phyloP scores from a whole-genome alignment of 2,888 invertebrate species.

The Drosophila nr. medialis region DNA sequence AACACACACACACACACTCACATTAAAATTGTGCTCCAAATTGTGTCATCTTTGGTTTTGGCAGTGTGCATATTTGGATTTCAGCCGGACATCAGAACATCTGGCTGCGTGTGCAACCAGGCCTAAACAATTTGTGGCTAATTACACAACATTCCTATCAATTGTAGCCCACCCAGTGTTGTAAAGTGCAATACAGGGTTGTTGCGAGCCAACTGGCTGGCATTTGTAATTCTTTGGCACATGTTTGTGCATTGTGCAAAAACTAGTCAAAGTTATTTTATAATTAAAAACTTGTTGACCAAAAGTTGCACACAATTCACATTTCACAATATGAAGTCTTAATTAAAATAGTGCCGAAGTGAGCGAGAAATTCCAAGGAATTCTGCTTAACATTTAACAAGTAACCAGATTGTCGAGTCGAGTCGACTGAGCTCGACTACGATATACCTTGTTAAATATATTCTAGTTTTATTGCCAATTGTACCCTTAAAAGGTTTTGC shows the following conservation, averaged over 20 bases:
- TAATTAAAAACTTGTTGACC: conserved; percentile 75
- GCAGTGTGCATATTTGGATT: conserved; percentile 72
- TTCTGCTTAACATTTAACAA: neutral
- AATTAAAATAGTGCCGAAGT: conserved; percentile 18
- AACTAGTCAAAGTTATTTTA: conserved; percentile 73
- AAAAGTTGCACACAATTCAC: conserved; percentile 10
- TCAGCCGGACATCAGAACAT: conserved; percentile 47
- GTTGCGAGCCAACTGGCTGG: conserved; percentile 26
- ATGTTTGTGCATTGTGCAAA: conserved; percentile 32
- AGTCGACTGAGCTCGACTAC: neutral
- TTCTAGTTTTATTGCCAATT: neutral
- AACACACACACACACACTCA: conserved; percentile 16
- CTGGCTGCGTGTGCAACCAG: conserved; percentile 68
- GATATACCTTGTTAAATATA: neutral
- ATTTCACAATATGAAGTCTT: conserved; percentile 11
- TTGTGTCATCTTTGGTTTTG: conserved; percentile 81
- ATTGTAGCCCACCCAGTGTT: conserved; percentile 52
- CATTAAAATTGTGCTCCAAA: conserved; percentile 47
- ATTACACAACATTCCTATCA: conserved; percentile 77
- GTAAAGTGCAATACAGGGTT: conserved; percentile 12
- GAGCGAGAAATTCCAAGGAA: conserved; percentile 7
- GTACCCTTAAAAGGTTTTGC: too few relatives aligned
- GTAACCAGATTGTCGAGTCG: neutral
- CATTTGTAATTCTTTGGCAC: conserved; percentile 53
- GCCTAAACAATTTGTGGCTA: conserved; percentile 82